Evolutionary conservation across 1,140 invertebrate genomes (phyloP).

Genomic region (Atta texana): DNA sequence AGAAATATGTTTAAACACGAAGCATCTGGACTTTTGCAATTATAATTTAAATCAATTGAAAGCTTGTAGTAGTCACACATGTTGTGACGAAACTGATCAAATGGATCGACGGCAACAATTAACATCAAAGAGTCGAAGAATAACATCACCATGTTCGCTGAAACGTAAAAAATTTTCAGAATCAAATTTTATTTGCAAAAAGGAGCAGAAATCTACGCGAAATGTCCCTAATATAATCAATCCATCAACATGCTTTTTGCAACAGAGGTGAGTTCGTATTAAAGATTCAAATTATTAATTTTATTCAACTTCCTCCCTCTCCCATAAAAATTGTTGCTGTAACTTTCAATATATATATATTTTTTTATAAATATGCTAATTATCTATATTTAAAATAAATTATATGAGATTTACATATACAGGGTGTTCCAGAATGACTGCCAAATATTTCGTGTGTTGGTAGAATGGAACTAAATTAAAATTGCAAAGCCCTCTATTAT

Average conservation of each 20-base stretch:
- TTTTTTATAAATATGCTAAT: no score
- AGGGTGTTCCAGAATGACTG: no score
- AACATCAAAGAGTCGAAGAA: neutral
- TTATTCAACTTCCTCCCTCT: neutral
- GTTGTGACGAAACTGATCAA: neutral
- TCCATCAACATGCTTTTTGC: neutral
- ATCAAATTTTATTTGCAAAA: neutral
- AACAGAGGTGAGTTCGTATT: conserved; percentile 46
- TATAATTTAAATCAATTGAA: conserved; percentile 23
- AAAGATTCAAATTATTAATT: conserved; percentile 19
- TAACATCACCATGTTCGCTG: neutral
- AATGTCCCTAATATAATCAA: neutral
- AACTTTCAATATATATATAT: neutral
- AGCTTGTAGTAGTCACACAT: neutral
- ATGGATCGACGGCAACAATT: neutral
- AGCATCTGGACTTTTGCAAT: conserved; percentile 28
- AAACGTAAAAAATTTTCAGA: conserved; percentile 37
- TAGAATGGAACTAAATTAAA: no score
- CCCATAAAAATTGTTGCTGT: neutral
- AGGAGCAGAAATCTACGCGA: neutral
- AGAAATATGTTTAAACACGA: conserved; percentile 17
- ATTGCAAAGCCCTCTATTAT: no score
- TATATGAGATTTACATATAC: no score
- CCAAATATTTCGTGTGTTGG: no score
- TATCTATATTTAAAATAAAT: no score